These are phyloP conservation scores for Aplidium turbinatum DNA, from an alignment of 23 tunicate genomes.

Conservation along the genomic window DNA sequence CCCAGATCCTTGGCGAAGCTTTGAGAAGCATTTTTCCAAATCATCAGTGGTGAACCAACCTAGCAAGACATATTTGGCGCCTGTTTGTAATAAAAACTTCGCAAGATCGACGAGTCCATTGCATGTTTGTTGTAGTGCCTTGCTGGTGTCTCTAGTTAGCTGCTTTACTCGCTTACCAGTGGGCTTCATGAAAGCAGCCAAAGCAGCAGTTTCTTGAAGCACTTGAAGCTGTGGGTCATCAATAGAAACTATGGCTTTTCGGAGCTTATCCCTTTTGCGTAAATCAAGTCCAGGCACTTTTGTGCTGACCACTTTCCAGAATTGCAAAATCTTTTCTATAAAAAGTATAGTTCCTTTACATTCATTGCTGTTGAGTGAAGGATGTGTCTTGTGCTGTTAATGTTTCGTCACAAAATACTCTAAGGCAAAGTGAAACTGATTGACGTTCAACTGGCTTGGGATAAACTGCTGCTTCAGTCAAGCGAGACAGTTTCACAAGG, in stretches of 20 bases:
- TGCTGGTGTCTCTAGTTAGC: constrained; percentile 4
- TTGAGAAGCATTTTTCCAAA: neutral
- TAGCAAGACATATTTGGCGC: constrained; percentile 13
- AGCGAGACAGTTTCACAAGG: constrained; percentile 11
- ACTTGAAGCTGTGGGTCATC: neutral
- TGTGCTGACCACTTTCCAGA: constrained; percentile 9
- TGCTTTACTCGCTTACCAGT: neutral
- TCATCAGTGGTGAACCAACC: constrained; percentile 12
- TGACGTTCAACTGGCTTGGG: constrained; percentile 30
- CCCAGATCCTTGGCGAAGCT: constrained; percentile 22
- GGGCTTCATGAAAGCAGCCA: constrained; percentile 13
- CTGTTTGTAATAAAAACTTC: neutral
- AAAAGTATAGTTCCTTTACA: constrained; percentile 4
- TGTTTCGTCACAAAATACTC: constrained; percentile 16
- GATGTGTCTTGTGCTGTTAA: neutral
- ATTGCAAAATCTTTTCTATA: neutral
- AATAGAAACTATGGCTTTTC: neutral
- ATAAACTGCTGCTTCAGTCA: neutral
- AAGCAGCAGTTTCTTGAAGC: constrained; percentile 14
- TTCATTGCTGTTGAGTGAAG: constrained; percentile 3
- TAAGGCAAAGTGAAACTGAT: neutral
- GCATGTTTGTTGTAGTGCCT: constrained; percentile 19
- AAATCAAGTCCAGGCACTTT: neutral
- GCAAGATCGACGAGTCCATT: constrained; percentile 5
- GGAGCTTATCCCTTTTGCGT: neutral